These are phyloP conservation scores for Listronotus bonariensis DNA, from an alignment of 1,140 invertebrate genomes.

Conservation along the genomic window DNA sequence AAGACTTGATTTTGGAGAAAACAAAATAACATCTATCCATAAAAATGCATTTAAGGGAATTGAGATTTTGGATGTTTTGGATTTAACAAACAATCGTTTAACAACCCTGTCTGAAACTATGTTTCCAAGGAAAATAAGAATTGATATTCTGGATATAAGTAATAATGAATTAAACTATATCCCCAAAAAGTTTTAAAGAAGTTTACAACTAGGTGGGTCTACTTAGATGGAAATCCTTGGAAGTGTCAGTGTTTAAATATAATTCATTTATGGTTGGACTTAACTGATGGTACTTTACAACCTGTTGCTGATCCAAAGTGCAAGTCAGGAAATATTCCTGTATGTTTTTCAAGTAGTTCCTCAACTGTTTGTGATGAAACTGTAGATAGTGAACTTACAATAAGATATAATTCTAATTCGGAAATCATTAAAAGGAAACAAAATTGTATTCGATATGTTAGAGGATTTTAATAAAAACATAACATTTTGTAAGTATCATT, in stretches of 20 bases:
- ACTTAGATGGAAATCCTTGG: slow-evolving; percentile 8
- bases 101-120: not conserved
- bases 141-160: not conserved
- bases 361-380: not conserved
- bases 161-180: not conserved
- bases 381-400: not conserved
- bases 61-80: not conserved
- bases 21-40: slow-evolving; percentile 3
- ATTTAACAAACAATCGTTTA: not conserved
- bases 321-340: not conserved
- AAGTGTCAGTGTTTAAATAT: slow-evolving; percentile 1
- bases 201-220: not conserved
- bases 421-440: too few relatives aligned
- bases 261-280: slow-evolving; percentile 3
- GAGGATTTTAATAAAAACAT: too few relatives aligned
- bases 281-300: not conserved
- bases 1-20: slow-evolving; percentile 1
- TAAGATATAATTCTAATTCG: too few relatives aligned
- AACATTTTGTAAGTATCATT: too few relatives aligned
- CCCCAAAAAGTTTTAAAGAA: not conserved
- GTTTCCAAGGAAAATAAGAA: not conserved
- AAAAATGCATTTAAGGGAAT: slow-evolving; percentile 4
- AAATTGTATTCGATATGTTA: too few relatives aligned
- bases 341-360: not conserved
- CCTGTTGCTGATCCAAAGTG: not conserved